Base-by-base conservation (phyloP, 2,888 invertebrate genomes). In the Lasioglossum pauxillum region DNA sequence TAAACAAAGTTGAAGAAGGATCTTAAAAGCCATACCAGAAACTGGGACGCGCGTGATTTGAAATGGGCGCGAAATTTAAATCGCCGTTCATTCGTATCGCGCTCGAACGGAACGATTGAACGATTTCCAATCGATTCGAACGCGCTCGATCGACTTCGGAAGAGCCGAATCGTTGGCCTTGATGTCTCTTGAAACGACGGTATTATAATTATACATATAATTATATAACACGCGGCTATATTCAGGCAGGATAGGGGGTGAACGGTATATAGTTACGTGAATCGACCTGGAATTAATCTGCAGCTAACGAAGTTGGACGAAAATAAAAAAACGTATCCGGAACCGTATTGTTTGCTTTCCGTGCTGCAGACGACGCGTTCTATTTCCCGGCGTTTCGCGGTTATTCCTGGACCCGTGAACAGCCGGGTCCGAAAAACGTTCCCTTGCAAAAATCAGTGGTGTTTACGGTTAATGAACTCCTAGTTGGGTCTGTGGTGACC, bases 191-290 rank as follows among this genome's bases (percentile, higher is more conserved):
- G 74, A 69, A 74, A 35, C 71, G n/a, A 27, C 38, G 74, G 12
- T 67, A 83, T 78, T 46, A 60, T 75, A 71, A 41, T 78, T 41
- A 41, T 71, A 41, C 38, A n/a, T 23, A 46, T 46, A 86, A 80
- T 87, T 84, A 67, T 73, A 64, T 75, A 87, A 87, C 69, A 67
- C 31, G 19, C 38, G 46, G 73, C 73, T 84, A 88, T 84, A 84
- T 87, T 84, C 78, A 80, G 60, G 23, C 76, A 79, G n/a, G 46
- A 75, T 35, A 53, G 64, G 19, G 38, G 53, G 23, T 49, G 73
- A 73, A 76, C 57, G 75, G 16, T 53, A 71, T 41, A 71, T 71
- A 73, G 82, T 80, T 86, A 80, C 82, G 77, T 75, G 80, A 80
- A 57, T 73, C 77, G 71, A 53, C 19, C 69, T 53, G 72, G 57